Evolutionary conservation across 2,888 invertebrate genomes (phyloP).

Genomic region (Trachelus stipa): DNA sequence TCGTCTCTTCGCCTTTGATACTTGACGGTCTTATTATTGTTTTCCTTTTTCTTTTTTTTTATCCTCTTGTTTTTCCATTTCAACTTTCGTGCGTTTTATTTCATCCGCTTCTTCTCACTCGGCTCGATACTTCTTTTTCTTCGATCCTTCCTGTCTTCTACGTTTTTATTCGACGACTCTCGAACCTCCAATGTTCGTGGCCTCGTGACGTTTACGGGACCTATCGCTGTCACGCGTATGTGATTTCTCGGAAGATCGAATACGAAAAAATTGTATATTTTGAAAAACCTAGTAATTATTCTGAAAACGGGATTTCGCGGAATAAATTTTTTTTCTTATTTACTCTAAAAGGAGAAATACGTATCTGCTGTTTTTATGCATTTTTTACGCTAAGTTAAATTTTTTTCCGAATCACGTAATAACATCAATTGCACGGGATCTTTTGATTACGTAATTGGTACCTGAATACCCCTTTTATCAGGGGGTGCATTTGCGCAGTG

Average conservation of each 20-base stretch:
- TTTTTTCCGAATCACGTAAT: neutral
- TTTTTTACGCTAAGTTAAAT: neutral
- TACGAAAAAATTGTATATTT: neutral
- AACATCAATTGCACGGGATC: neutral
- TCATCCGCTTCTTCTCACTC: neutral
- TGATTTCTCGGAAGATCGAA: neutral
- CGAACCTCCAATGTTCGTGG: neutral
- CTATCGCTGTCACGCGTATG: neutral
- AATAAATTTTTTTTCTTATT: neutral
- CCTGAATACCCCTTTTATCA: neutral
- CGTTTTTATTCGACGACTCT: neutral
- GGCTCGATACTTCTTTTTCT: neutral
- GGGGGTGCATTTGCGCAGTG: neutral
- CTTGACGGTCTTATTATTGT: neutral
- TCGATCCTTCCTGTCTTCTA: neutral
- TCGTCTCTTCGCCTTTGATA: neutral
- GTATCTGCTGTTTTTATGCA: neutral
- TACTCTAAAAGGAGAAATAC: neutral
- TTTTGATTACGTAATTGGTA: neutral
- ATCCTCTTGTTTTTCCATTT: neutral
- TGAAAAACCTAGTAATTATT: neutral
- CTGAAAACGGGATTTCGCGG: fast-evolving
- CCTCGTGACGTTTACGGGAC: neutral
- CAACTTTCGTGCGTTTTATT: neutral
- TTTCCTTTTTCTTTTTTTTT: neutral